phyloP scores from a whole-genome alignment of 2,113 vertebrate genomes.

The Stegostoma tigrinum region DNA sequence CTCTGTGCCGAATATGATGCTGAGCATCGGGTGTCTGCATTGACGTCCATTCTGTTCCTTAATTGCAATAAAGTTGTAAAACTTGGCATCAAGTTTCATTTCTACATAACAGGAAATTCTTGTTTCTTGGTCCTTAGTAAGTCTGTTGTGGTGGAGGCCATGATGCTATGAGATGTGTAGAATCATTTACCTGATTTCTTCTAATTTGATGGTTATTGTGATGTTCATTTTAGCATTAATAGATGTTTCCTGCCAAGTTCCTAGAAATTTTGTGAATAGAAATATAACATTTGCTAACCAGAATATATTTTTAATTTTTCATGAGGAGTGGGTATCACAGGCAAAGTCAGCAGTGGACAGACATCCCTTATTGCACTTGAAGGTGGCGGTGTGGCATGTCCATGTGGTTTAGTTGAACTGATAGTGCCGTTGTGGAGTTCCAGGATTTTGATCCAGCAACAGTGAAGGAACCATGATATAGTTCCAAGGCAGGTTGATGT shows the following conservation, averaged over 20 bases:
- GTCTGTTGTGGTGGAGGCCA: background rate
- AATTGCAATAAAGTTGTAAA: background rate
- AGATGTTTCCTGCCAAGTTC: background rate
- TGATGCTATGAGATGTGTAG: background rate
- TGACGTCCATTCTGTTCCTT: background rate
- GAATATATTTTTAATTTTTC: background rate
- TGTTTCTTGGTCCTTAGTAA: background rate
- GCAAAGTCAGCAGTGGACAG: too few species aligned
- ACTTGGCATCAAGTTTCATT: background rate
- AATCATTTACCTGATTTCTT: background rate
- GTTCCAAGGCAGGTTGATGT: background rate
- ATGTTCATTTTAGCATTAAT: background rate
- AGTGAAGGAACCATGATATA: background rate
- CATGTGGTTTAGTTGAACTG: background rate
- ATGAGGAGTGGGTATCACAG: background rate
- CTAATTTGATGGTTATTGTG: background rate
- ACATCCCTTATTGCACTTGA: background rate
- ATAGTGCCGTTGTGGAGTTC: background rate
- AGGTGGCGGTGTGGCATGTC: background rate
- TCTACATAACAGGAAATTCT: background rate
- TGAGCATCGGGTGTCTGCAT: background rate
- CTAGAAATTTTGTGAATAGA: background rate
- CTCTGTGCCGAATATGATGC: background rate
- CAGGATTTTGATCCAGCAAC: background rate
- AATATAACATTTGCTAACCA: background rate